Evolutionary conservation across 2,888 invertebrate genomes (phyloP).

Genomic region (Deilephila porcellus): DNA sequence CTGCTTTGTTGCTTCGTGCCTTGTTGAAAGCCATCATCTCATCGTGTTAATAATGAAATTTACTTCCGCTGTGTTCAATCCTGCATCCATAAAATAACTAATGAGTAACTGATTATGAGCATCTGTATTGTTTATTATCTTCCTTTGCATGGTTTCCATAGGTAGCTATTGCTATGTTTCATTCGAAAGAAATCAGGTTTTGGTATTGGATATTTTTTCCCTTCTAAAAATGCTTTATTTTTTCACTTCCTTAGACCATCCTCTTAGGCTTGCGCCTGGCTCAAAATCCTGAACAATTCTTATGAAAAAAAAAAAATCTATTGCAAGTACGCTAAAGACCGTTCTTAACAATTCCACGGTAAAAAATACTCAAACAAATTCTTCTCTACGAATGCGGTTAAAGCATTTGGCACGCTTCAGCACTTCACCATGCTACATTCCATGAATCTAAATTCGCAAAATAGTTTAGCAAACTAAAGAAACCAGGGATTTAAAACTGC

Average conservation of each 20-base stretch:
- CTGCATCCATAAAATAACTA: background rate
- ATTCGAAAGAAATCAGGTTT: background rate
- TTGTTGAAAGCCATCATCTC: conserved; percentile 37
- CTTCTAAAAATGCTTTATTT: too few species aligned
- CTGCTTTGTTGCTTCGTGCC: conserved; percentile 52
- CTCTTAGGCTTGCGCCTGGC: too few species aligned
- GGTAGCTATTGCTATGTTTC: background rate
- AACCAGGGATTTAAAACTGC: conserved; percentile 1
- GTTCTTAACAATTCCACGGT: background rate
- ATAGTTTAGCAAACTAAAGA: conserved; percentile 14
- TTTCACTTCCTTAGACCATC: too few species aligned
- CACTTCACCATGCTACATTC: conserved; percentile 26
- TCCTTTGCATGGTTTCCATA: too few species aligned
- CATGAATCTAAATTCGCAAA: conserved; percentile 25
- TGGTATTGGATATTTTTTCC: too few species aligned
- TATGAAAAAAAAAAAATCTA: background rate
- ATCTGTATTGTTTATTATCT: too few species aligned
- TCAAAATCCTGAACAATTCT: background rate
- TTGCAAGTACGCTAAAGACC: background rate
- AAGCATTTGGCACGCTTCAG: conserved; percentile 24
- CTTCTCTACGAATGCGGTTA: conserved; percentile 3
- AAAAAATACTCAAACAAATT: conserved; percentile 4
- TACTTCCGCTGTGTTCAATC: background rate
- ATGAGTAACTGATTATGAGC: background rate
- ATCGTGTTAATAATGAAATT: conserved; percentile 5